Base-by-base conservation (phyloP, 1,140 invertebrate species). In the Drosophila burlai region DNA sequence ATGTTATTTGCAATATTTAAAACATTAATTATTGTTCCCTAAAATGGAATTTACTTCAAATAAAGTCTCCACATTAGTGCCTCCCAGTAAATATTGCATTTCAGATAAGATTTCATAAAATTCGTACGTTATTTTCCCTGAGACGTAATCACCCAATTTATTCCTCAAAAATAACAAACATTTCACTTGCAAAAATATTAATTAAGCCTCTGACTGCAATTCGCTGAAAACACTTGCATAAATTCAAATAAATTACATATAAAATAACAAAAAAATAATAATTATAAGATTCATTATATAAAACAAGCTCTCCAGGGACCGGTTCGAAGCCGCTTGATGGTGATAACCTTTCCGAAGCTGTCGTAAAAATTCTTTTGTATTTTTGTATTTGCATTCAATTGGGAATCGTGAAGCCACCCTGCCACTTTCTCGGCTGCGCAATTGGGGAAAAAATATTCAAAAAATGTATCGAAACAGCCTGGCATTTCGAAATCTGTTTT, bases 401-500 rank as follows among this genome's bases (percentile, higher is more conserved):
- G n/a, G 9, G 34, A 49, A 21, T 21, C 43, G 13, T 13, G 43
- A 64, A n/a, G 24, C 36, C 60, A 36, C 36, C 18, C 16, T 36
- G 15, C 42, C n/a, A 55, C 40, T 67, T 71, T 69, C 64, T 26
- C 49, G 10, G 36, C 21, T 50, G 54, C 68, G 69, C 45, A 73
- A 60, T 72, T 59, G 8, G 3, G 2, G 13, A 3, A 26, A 68
- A 75, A 55, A 59, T 76, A 59, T 64, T 15, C 54, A 65, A 34
- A 43, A 24, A 58, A 31, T 6, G 31, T 34, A 36, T 62, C n/a
- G 29, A 63, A 64, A 38, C 31, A 26, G 4, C 0, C 8, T 16
- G 58, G 50, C 38, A 57, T 62, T 76, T 83, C 46, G 42, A 84
- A 84, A 80, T 69, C 76, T 67, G 64, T 76, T 80, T 68, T 62